Conservation (phyloP, 2,113 vertebrate species). For the Cromileptes altivelis region DNA sequence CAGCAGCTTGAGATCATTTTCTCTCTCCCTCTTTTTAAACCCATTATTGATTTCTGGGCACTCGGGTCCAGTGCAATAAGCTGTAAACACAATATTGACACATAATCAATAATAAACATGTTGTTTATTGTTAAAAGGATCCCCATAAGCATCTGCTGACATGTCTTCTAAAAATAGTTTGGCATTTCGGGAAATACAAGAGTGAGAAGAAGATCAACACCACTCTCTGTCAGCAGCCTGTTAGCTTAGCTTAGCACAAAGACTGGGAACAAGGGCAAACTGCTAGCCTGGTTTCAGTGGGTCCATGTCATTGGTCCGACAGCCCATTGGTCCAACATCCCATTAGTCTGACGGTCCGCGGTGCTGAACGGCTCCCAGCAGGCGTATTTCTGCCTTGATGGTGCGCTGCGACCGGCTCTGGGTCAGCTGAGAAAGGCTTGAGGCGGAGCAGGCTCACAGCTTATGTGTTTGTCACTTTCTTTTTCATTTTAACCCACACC, state of each 20-base stretch:
- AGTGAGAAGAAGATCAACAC: not conserved
- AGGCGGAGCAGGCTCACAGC: no score
- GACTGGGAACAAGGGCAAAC: not conserved
- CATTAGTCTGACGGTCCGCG: no score
- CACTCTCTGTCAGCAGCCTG: not conserved
- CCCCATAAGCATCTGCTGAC: no score
- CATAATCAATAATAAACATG: not conserved
- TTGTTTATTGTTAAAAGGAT: not conserved
- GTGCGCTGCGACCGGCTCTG: no score
- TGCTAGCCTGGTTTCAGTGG: not conserved
- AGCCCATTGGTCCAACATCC: no score
- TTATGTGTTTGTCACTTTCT: no score
- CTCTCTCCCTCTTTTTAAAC: not conserved
- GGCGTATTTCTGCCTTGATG: no score
- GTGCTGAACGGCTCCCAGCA: no score
- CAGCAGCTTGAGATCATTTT: not conserved
- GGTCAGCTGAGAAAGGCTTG: no score
- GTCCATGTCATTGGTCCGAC: no score
- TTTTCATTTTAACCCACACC: no score
- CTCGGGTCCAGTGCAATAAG: not conserved
- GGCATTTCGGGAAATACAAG: not conserved
- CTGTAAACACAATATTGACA: not conserved
- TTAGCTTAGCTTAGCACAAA: slow-evolving; percentile 9
- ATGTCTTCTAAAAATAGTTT: not conserved
- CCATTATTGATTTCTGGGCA: not conserved